Conservation (phyloP, 2,113 vertebrate species). For the Atractosteus spatula region DNA sequence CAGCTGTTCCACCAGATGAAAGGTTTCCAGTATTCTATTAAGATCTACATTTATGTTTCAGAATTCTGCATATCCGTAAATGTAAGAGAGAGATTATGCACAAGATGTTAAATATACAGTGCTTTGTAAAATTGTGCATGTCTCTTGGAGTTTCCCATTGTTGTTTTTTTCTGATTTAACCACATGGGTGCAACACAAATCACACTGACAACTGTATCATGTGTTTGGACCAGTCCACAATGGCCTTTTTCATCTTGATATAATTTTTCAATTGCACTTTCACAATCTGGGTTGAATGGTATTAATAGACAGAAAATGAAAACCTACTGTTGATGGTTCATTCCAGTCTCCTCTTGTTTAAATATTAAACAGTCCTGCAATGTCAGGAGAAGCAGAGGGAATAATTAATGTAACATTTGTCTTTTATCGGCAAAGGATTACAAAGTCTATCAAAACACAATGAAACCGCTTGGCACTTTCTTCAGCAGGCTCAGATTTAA, state of each 20-base stretch:
- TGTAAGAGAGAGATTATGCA: too few relatives aligned
- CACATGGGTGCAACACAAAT: too few relatives aligned
- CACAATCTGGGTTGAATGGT: neutral
- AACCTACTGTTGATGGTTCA: conserved; percentile 7
- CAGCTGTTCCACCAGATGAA: too few relatives aligned
- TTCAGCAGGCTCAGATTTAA: conserved; percentile 25
- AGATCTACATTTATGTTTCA: too few relatives aligned
- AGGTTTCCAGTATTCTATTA: too few relatives aligned
- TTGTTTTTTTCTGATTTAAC: too few relatives aligned
- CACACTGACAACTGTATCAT: too few relatives aligned
- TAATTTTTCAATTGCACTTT: conserved; percentile 2
- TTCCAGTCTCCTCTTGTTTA: conserved; percentile 14
- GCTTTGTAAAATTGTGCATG: too few relatives aligned
- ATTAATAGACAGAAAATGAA: neutral
- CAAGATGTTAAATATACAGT: too few relatives aligned
- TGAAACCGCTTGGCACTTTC: conserved; percentile 13
- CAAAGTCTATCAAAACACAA: conserved; percentile 30
- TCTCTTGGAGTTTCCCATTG: too few relatives aligned
- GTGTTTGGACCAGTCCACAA: too few relatives aligned
- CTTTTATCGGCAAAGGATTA: conserved; percentile 22
- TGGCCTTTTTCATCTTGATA: neutral
- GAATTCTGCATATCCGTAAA: too few relatives aligned
- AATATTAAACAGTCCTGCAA: conserved; percentile 17
- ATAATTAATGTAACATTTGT: conserved; percentile 31
- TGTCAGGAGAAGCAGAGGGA: conserved; percentile 15